Evolutionary conservation across 2,113 vertebrate genomes (phyloP).

Genomic region (Peromyscus californicus): DNA sequence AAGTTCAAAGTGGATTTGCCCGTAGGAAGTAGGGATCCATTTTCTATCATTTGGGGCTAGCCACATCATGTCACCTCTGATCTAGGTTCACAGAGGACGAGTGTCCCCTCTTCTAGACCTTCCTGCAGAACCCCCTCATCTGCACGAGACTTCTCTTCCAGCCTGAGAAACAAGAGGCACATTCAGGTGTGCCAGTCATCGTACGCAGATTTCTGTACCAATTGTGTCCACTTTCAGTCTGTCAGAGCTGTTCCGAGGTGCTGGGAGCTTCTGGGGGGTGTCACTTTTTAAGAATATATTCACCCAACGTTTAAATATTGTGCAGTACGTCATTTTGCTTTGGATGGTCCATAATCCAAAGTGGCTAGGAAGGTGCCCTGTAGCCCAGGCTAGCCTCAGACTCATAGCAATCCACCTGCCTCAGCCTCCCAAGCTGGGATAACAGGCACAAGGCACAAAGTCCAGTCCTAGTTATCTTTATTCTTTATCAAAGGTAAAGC

Average conservation of each 20-base stretch:
- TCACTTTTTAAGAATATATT: background rate
- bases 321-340: background rate
- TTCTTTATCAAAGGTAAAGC: background rate
- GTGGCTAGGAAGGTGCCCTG: background rate
- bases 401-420: background rate
- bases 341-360: background rate
- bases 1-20: constrained; percentile 31
- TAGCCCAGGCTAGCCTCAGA: background rate
- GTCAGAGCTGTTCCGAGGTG: background rate
- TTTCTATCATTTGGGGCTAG: background rate
- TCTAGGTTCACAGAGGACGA: background rate
- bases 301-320: background rate
- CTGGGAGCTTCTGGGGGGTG: background rate
- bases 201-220: background rate
- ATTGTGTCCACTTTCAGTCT: background rate
- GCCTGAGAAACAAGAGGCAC: background rate
- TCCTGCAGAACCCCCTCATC: background rate
- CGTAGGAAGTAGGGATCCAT: background rate
- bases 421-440: background rate
- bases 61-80: background rate
- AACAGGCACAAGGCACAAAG: background rate
- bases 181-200: background rate
- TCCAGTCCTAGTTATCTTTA: background rate
- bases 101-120: background rate
- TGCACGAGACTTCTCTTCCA: background rate